Evolutionary conservation across 2,113 vertebrate genomes (phyloP), one percentile per base, ranked within the genome.

Genomic region (Eptatretus burgeri): DNA sequence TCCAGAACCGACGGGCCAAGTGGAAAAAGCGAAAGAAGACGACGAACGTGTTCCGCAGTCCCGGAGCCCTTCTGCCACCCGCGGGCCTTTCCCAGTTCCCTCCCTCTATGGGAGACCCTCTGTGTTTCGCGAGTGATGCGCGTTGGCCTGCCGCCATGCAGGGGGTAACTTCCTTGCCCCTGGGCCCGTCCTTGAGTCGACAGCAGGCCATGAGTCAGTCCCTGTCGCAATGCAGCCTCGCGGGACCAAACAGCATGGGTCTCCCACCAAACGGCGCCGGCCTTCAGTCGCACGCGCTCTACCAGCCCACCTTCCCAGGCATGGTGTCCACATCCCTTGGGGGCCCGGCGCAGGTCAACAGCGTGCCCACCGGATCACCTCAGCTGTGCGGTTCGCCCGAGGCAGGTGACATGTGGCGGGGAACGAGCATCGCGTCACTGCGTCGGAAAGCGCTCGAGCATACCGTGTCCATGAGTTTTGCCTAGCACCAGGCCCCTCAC

Each of bases 11-110:
- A 50, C 82, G 85, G 13, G 85, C 87, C 14, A 93, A 93, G 74
- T 93, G 87, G 87, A 93, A 93, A 81, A 95, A 95, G 66, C 80
- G 87, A 71, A 95, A 95, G 84, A 95, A 93, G 85, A 93, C 85
- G 51, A 93, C 85, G 63, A 95, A 93, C 62, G 84, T 93, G 27
- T 95, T 95, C 75, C 84, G 87, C 49, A 70, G 85, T 9, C 85
- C 85, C 1, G 85, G 85, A n/a, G 93, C 85, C 17, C 76, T 95
- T 73, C 76, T 95, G 67, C 87, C 85, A 13, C 86, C 85, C 1
- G 83, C 84, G 17, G 83, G 85, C 68, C 72, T 93, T 71, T 81
- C 79, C 9, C 77, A 80, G 74, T 91, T 91, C 73, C 87, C 83
- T n/a, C 82, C 83, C 60, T 80, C 85, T 60, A 93, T 93, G 87